Evolutionary conservation across 2,113 vertebrate genomes (phyloP), one percentile per base, ranked within the genome.

Genomic region (Platichthys stellatus): DNA sequence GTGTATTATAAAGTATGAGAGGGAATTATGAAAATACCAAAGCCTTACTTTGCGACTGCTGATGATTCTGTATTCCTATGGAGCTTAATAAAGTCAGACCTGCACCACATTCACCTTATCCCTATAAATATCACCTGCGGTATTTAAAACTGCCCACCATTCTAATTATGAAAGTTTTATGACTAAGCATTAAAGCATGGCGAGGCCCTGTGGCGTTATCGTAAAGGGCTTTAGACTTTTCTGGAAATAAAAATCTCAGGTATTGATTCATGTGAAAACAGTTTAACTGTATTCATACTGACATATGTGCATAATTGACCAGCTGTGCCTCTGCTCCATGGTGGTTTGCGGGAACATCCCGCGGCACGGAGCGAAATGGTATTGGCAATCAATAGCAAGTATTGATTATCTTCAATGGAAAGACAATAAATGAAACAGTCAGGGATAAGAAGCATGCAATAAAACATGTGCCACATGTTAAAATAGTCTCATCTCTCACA

Each of bases 341-440:
- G 56, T 59, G 1, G 24, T 54, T 63, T 66, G 63, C 49, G n/a
- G 54, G 26, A 54, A 17, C 72, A 60, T 62, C 38, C 60, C 57
- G 54, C 18, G 18, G 61, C 78, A 79, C 61, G 61, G 72, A 23
- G 35, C 43, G 59, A 70, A 83, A 79, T 78, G 77, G 26, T 56
- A 65, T 63, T 18, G 20, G 58, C 26, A 6, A 77, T 89, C 86
- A 78, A 80, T 88, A 54, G n/a, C 38, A 31, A 59, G 12, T 63
- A 90, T 90, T 69, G 86, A 92, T 89, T 73, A 75, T 68, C 81
- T 85, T 61, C 83, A 80, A 91, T 78, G 70, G 65, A 73, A 17
- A 59, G n/a, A n/a, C 80, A 74, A 57, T 56, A 69, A 84, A 74
- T 81, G 20, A 77, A 85, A 66, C 3, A 18, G 61, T 40, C 10